Conservation (phyloP, 1,140 invertebrate genomes). For the Oscheius sp. region DNA sequence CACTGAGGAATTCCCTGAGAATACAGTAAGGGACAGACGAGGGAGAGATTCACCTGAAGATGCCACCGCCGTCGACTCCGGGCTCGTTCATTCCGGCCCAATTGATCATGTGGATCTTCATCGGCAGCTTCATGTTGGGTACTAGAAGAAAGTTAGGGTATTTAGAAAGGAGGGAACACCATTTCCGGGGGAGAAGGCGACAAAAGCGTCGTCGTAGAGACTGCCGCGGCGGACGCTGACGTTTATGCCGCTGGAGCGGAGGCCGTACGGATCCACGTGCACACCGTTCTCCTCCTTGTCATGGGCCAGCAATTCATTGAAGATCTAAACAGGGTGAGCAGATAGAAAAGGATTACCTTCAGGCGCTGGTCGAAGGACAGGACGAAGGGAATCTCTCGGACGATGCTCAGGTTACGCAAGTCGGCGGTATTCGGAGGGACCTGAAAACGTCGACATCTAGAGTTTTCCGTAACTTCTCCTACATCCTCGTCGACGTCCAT, state of each 20-base stretch:
- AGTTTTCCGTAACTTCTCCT: neutral
- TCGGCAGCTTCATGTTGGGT: neutral
- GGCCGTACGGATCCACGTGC: neutral
- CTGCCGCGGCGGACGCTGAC: slow-evolving; percentile 12
- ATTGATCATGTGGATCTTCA: slow-evolving; percentile 26
- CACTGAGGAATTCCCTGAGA: slow-evolving; percentile 28
- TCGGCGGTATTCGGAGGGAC: neutral
- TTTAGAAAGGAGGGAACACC: slow-evolving; percentile 7
- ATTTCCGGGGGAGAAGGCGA: neutral
- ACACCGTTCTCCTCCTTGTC: neutral
- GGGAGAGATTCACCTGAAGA: slow-evolving; percentile 5
- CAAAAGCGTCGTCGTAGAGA: slow-evolving; percentile 29
- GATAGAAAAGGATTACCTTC: neutral
- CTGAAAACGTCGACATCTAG: neutral
- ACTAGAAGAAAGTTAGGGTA: neutral
- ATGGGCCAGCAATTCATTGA: neutral
- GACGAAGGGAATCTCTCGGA: slow-evolving; percentile 29
- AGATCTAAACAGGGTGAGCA: neutral
- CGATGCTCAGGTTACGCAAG: slow-evolving; percentile 2
- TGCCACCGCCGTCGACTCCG: slow-evolving; percentile 35
- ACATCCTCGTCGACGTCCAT: slow-evolving; percentile 15
- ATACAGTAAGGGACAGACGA: neutral
- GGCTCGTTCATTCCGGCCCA: slow-evolving; percentile 23
- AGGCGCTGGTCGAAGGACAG: slow-evolving; percentile 26
- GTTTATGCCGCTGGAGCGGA: neutral